A percentile compares a stretch with the other conserved stretches of the same genome.
Conservation (phyloP, 1,140 invertebrate species). For the Drosophila baimaii region DNA sequence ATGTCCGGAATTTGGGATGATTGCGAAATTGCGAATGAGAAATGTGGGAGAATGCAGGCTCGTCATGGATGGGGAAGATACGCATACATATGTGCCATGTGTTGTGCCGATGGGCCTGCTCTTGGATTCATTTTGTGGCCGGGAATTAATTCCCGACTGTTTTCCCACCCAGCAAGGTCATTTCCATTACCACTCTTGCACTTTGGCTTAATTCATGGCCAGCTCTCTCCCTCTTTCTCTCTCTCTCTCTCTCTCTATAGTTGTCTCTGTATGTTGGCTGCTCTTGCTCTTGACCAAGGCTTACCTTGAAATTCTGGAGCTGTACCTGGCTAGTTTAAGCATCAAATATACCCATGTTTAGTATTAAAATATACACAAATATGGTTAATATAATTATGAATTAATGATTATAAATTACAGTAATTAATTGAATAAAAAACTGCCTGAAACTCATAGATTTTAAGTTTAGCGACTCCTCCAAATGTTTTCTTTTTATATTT, state of each 20-base stretch:
- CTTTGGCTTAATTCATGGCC: slow-evolving; percentile 14
- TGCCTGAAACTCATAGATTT: too few relatives aligned
- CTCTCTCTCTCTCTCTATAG: not conserved
- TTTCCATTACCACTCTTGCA: slow-evolving; percentile 15
- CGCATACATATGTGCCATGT: not conserved
- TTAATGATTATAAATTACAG: too few relatives aligned
- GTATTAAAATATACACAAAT: not conserved
- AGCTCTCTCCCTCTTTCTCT: not conserved
- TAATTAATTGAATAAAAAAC: not conserved
- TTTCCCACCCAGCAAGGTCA: slow-evolving; percentile 3
- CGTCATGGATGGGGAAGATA: not conserved
- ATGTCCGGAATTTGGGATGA: slow-evolving; percentile 9
- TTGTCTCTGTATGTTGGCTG: too few relatives aligned
- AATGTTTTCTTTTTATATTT: too few relatives aligned
- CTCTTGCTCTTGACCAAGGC: not conserved
- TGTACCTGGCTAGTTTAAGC: not conserved
- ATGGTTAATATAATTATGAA: too few relatives aligned
- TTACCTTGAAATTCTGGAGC: slow-evolving; percentile 5
- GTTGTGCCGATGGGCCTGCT: slow-evolving; percentile 15
- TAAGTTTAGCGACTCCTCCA: too few relatives aligned
- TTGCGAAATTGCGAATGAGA: slow-evolving; percentile 11
- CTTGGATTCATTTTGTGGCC: slow-evolving; percentile 19
- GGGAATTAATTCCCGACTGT: slow-evolving; percentile 9
- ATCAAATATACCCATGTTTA: not conserved
- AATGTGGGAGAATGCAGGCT: not conserved